Base-by-base conservation (phyloP, 1,140 invertebrate genomes). In the Himalopsyche phryganea region DNA sequence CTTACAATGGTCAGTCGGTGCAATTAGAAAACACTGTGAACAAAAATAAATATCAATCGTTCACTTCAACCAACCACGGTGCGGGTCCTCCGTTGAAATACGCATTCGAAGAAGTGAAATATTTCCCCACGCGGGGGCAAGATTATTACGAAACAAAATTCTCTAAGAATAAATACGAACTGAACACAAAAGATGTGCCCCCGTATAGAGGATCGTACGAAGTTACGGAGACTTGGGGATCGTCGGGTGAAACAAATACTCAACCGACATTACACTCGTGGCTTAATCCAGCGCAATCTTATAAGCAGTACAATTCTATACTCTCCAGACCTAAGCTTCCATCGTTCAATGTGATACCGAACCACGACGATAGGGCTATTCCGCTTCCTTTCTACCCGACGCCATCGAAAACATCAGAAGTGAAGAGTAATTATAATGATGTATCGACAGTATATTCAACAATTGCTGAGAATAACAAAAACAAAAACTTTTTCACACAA, bases 201-300 rank as follows among this genome's bases (percentile, higher is more conserved):
- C 47, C 47, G 6, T 20, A 17, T 20, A 15, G 68, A 63, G 42
- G 68, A 71, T 13, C 71, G 13, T 78, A 78, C 47, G 76, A 76
- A 66, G 76, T 78, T 0, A 71, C 71, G 6, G 76, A 78, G 63
- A 71, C 68, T 50, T 71, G 71, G 63, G 63, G 50, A 50, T 56
- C 58, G 5, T 65, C 63, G 0, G 63, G 63, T 9, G 63, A 65
- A 48, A 50, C 53, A 7, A 54, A 58, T 19, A 65, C 63, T 41
- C 63, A 65, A 55, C 63, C 63, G 0, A 65, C 63, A 32, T 44
- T 65, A 5, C 63, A 65, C 38, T 59, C 58, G 28, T 65, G 63
- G 63, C 17, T 65, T 14, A 58, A 52, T 60, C 59, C 58, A 28
- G 47, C 54, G 6, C 54, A 65, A 15, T 57, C 63, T 1, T 65